These are phyloP conservation scores for Pemphigus obesinymphae DNA, from an alignment of 1,140 invertebrate species.

Conservation along the genomic window DNA sequence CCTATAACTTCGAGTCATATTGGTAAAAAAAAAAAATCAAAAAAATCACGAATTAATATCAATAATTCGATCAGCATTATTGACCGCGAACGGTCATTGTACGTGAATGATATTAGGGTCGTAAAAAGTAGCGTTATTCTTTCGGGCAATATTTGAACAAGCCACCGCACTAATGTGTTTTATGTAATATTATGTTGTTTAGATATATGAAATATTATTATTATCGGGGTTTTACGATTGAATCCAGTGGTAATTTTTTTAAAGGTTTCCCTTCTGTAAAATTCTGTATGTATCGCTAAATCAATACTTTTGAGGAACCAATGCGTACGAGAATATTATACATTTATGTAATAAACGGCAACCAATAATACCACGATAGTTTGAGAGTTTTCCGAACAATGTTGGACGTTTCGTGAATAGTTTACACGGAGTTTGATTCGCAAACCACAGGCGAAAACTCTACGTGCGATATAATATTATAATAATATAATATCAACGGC, in stretches of 20 bases:
- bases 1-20: too few relatives aligned
- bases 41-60: too few relatives aligned
- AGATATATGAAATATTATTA: neutral
- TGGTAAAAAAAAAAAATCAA: too few relatives aligned
- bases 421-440: neutral
- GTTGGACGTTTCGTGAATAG: neutral
- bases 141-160: neutral
- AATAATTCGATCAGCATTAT: too few relatives aligned
- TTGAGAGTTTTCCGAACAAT: neutral
- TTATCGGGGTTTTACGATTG: too few relatives aligned
- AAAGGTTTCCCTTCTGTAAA: neutral
- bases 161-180: neutral
- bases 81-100: too few relatives aligned
- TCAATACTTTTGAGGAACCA: neutral
- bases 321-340: neutral
- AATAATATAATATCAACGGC: neutral
- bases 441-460: neutral
- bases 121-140: too few relatives aligned
- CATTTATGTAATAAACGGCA: neutral
- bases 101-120: too few relatives aligned
- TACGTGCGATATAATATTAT: neutral
- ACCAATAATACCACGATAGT: neutral
- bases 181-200: too few relatives aligned
- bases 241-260: neutral
- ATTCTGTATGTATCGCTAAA: neutral